These are phyloP conservation scores for Morpho achilles DNA, from an alignment of 2,888 invertebrate species.

Conservation along the genomic window DNA sequence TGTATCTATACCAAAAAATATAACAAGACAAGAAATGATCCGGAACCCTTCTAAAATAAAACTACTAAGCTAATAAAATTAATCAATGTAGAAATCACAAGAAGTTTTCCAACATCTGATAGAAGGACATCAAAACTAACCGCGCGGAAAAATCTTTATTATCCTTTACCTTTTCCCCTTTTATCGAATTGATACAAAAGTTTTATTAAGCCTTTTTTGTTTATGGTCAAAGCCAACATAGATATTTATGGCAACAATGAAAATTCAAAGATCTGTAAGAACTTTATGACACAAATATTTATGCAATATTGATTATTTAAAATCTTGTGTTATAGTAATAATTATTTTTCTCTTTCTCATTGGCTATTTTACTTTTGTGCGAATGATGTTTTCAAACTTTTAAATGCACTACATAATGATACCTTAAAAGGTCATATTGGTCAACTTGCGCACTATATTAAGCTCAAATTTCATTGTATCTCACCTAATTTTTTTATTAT, in stretches of 20 bases:
- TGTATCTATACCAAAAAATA: background rate
- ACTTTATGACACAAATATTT: too few species aligned
- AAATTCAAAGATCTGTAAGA: too few species aligned
- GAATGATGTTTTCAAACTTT: too few species aligned
- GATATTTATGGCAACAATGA: background rate
- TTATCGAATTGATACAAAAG: constrained; percentile 16
- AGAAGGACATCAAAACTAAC: constrained; percentile 52
- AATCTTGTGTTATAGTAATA: too few species aligned
- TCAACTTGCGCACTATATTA: too few species aligned
- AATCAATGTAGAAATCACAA: constrained; percentile 28
- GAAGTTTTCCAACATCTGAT: constrained; percentile 37
- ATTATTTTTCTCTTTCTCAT: too few species aligned
- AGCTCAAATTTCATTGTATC: too few species aligned
- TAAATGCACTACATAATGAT: too few species aligned
- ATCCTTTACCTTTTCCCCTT: constrained; percentile 39
- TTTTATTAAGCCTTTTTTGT: constrained; percentile 9
- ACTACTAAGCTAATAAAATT: constrained; percentile 19
- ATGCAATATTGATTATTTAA: too few species aligned
- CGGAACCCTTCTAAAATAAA: constrained; percentile 8
- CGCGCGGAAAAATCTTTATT: constrained; percentile 45
- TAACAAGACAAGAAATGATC: background rate
- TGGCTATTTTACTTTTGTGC: too few species aligned
- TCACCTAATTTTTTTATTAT: too few species aligned
- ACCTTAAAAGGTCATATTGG: too few species aligned
- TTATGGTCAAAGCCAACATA: constrained; percentile 7